Evolutionary conservation across 2,113 vertebrate genomes (phyloP), one percentile per base, ranked within the genome.

Genomic region (Solenodon paradoxus): DNA sequence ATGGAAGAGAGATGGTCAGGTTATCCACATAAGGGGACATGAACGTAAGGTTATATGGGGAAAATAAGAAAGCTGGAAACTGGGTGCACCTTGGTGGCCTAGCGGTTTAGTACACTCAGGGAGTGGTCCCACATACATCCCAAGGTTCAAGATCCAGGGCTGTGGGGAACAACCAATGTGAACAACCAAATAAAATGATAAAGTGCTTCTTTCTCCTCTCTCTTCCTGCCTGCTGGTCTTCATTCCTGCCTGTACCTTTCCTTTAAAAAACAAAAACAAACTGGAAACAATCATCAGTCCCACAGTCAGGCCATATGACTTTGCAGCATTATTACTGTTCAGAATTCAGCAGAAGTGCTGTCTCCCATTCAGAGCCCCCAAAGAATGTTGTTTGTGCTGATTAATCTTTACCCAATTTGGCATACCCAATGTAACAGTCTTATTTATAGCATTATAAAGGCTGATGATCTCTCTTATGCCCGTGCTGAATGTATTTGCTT

Each of bases 331-430:
- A 63, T 77, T 69, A 71, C 55, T 61, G 38, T 69, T 82, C 59
- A 71, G 82, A 77, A 82, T 81, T 86, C 30, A 87, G 2, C 75
- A 63, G 75, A 55, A 19, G 32, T 83, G 1, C 55, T 72, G 35
- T 69, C 49, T 80, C 6, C 28, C 11, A 45, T 35, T 68, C 26
- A 79, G 53, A 89, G 63, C 61, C 63, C 71, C 59, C 24, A 15
- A 64, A 79, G 53, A 75, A 35, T 87, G 68, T 40, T 47, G 94
- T 88, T 86, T 30, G 5, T 72, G 74, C 63, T 51, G 32, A 12
- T 71, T 96, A 81, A 55, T 90, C 64, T 93, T 89, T 92, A 74
- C 53, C 47, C 66, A 49, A 20, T 64, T 81, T 57, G 55, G 26
- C 80, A 74, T 24, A 68, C 17, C 16, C 42, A 81, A 81, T 38